Evolutionary conservation across 2,797 vertebrate species (phyloP).

Genomic region (Enteromius viviparus): DNA sequence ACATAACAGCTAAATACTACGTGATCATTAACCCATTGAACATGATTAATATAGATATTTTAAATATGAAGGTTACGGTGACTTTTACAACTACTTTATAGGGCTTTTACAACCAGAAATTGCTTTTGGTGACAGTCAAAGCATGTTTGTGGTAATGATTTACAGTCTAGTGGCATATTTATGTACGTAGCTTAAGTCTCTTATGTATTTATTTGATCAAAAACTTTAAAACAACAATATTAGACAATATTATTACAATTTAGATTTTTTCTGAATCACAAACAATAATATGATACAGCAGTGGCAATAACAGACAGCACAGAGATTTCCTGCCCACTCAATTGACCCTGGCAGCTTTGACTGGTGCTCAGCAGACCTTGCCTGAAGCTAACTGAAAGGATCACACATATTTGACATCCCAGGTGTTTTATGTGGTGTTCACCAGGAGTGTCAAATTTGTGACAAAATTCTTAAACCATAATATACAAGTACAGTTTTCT

Average conservation of each 20-base stretch:
- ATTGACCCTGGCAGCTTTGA: constrained; percentile 6
- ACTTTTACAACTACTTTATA: not conserved
- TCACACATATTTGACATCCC: constrained; percentile 11
- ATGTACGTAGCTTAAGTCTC: not conserved
- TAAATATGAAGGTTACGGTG: not conserved
- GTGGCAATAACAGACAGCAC: not conserved
- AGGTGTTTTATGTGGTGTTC: not conserved
- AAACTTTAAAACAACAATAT: not conserved
- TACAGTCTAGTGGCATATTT: not conserved
- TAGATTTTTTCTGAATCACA: not conserved
- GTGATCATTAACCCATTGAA: not conserved
- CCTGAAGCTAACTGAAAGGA: not conserved
- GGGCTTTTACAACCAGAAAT: no score
- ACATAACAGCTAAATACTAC: not conserved
- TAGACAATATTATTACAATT: not conserved
- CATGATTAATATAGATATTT: not conserved
- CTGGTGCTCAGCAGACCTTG: not conserved
- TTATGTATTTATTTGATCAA: not conserved
- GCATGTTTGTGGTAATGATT: no score
- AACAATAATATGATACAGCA: not conserved
- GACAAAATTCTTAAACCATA: not conserved
- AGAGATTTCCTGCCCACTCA: not conserved
- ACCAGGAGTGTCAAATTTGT: not conserved
- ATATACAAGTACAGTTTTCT: not conserved
- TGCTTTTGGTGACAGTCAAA: no score